Conservation (phyloP, 2,797 vertebrate genomes). For the Threskiornis aethiopicus region DNA sequence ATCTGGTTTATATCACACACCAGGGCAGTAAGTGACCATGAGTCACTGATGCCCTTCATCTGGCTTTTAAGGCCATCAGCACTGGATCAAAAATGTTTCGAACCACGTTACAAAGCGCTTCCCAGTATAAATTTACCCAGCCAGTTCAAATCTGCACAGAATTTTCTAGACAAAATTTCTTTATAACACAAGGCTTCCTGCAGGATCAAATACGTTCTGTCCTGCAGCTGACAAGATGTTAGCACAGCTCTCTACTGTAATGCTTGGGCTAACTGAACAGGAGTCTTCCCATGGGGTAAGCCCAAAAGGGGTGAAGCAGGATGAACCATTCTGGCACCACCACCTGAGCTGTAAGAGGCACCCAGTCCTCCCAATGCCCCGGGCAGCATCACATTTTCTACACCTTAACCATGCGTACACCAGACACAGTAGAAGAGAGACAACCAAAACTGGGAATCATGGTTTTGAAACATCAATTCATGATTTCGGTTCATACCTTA, state of each 20-base stretch:
- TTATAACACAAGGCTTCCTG: not conserved
- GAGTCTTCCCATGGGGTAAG: not conserved
- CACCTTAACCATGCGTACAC: not conserved
- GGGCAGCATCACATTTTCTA: not conserved
- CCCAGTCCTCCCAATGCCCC: not conserved
- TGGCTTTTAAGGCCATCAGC: slow-evolving; percentile 9
- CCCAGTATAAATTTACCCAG: not conserved
- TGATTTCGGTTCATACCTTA: not conserved
- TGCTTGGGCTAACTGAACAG: not conserved
- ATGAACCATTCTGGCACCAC: not conserved
- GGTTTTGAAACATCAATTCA: not conserved
- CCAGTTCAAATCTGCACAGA: not conserved
- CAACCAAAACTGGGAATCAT: not conserved
- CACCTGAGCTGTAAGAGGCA: not conserved
- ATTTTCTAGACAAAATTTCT: not conserved
- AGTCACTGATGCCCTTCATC: not conserved
- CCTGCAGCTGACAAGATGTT: not conserved
- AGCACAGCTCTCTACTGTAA: not conserved
- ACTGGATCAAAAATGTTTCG: not conserved
- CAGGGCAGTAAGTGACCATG: not conserved
- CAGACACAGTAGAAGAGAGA: not conserved
- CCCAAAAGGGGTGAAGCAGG: not conserved
- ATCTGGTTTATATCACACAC: slow-evolving; percentile 13
- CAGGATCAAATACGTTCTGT: not conserved
- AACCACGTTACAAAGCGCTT: not conserved